phyloP scores from a whole-genome alignment of 2,113 vertebrate genomes.

The Anolis carolinensis region DNA sequence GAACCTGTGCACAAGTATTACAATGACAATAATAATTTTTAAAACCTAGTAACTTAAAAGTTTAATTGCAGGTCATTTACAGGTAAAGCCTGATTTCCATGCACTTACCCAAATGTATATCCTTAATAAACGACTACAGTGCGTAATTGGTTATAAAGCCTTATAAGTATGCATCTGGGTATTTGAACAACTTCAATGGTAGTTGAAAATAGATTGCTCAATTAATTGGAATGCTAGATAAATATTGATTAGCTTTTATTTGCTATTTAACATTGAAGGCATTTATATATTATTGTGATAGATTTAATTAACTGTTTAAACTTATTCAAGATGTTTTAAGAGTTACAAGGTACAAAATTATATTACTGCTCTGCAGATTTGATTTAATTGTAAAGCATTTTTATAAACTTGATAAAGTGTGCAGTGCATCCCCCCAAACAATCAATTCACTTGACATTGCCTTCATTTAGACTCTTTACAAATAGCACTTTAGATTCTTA shows the following conservation, averaged over 20 bases:
- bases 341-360: conserved; percentile 75
- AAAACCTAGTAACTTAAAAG: neutral
- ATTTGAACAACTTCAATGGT: conserved; percentile 42
- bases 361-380: conserved; percentile 70
- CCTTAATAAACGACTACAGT: conserved; percentile 45
- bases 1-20: neutral
- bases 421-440: conserved; percentile 74
- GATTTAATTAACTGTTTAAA: conserved; percentile 79
- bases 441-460: conserved; percentile 77
- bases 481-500: conserved; percentile 35
- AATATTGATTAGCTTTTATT: conserved; percentile 67
- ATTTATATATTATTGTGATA: conserved; percentile 66
- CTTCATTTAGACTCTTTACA: conserved; percentile 69
- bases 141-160: conserved; percentile 61
- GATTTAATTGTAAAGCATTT: conserved; percentile 75
- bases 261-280: conserved; percentile 55
- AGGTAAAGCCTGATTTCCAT: neutral
- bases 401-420: conserved; percentile 74
- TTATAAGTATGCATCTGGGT: conserved; percentile 50
- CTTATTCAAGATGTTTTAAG: conserved; percentile 69
- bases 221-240: conserved; percentile 61
- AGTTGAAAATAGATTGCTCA: conserved; percentile 57
- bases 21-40: too few species aligned
- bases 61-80: neutral
- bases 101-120: conserved; percentile 15